A percentile compares a stretch with the other conserved stretches of the same genome.
Evolutionary conservation across 2,888 invertebrate genomes (phyloP).

Genomic region (Macrosoma leucophasiata): DNA sequence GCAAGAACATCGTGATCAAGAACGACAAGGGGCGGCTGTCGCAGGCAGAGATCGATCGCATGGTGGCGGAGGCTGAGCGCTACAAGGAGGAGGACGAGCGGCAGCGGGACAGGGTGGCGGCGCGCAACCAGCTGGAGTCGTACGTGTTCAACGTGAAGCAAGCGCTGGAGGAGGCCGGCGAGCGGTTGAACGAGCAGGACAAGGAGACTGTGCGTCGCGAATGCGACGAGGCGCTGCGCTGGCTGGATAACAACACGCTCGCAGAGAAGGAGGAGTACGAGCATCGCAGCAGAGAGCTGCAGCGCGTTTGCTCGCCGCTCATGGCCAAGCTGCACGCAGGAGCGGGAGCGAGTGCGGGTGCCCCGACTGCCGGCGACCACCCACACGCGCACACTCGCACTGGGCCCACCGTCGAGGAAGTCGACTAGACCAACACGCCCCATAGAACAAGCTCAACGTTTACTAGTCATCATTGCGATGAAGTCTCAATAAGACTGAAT

Average conservation of each 20-base stretch:
- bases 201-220: constrained; percentile 64
- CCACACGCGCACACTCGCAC: too few species aligned
- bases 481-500: too few species aligned
- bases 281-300: constrained; percentile 76
- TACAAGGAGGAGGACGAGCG: constrained; percentile 84
- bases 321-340: constrained; percentile 75
- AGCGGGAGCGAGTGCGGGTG: not conserved
- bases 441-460: too few species aligned
- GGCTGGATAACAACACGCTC: constrained; percentile 81
- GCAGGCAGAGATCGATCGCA: constrained; percentile 87
- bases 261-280: constrained; percentile 81
- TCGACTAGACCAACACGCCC: too few species aligned
- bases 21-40: constrained; percentile 88
- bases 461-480: too few species aligned
- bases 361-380: not conserved
- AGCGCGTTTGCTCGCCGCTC: constrained; percentile 73
- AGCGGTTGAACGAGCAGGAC: constrained; percentile 78
- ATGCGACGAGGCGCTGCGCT: constrained; percentile 78
- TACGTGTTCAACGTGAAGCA: constrained; percentile 83
- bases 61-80: constrained; percentile 83
- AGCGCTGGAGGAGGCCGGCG: constrained; percentile 77
- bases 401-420: constrained; percentile 29
- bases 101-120: constrained; percentile 79
- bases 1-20: constrained; percentile 86
- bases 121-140: constrained; percentile 83